phyloP scores from a whole-genome alignment of 1,140 invertebrate genomes.

The Semibalanus balanoides region DNA sequence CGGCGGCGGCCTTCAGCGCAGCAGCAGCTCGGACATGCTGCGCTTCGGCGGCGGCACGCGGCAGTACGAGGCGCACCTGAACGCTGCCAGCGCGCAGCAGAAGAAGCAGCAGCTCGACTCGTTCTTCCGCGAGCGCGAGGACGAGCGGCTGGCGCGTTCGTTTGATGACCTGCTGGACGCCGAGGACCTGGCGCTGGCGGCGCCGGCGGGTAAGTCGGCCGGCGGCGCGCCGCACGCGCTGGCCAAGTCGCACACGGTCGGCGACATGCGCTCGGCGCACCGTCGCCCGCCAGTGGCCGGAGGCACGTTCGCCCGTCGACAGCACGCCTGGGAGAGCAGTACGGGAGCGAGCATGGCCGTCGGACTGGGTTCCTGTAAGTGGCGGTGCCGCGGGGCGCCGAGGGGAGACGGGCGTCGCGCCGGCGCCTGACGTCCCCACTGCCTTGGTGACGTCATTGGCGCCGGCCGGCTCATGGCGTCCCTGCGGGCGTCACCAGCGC shows the following conservation, averaged over 20 bases:
- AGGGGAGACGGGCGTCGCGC: neutral
- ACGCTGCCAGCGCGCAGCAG: neutral
- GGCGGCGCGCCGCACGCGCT: neutral
- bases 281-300: neutral
- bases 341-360: neutral
- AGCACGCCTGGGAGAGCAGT: neutral
- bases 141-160: neutral
- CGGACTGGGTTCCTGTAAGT: neutral
- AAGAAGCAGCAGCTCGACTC: neutral
- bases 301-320: neutral
- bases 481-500: neutral
- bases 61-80: neutral
- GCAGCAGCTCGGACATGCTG: neutral
- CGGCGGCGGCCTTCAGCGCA: neutral
- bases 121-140: neutral
- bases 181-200: neutral
- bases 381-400: no score
- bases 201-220: neutral
- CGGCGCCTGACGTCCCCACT: neutral
- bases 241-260: neutral
- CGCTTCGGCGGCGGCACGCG: neutral
- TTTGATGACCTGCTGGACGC: neutral
- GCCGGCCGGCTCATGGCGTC: neutral
- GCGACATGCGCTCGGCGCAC: neutral
- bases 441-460: neutral